These are phyloP conservation scores for Acrobasis suavella DNA, from an alignment of 2,888 invertebrate species.

Conservation along the genomic window DNA sequence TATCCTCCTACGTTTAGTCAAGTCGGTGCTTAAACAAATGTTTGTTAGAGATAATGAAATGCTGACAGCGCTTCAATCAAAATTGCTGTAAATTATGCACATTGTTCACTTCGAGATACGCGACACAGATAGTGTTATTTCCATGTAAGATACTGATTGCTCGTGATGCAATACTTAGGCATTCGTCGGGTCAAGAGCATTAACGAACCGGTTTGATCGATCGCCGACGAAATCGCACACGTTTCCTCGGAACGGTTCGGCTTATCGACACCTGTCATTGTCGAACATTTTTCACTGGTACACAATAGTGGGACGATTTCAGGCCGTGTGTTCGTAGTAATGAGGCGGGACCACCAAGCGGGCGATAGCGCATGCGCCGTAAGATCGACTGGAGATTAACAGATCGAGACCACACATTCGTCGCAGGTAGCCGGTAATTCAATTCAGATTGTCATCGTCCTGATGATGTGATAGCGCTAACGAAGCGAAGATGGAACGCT, in stretches of 20 bases:
- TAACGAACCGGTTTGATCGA: conserved; percentile 65
- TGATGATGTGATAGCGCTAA: conserved; percentile 77
- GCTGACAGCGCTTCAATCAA: conserved; percentile 47
- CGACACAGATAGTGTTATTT: conserved; percentile 34
- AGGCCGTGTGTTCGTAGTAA: conserved; percentile 66
- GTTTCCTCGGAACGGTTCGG: conserved; percentile 31
- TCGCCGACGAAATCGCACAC: conserved; percentile 58
- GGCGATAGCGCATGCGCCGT: conserved; percentile 71
- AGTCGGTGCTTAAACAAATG: conserved; percentile 9
- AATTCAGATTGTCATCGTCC: conserved; percentile 80
- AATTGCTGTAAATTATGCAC: conserved; percentile 50
- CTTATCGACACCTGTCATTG: conserved; percentile 78
- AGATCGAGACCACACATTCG: conserved; percentile 78
- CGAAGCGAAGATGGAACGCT: conserved; percentile 71
- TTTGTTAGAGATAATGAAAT: conserved; percentile 27
- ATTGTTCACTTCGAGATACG: conserved; percentile 39
- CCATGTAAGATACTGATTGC: conserved; percentile 45
- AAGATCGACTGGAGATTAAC: conserved; percentile 75
- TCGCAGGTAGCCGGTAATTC: conserved; percentile 79
- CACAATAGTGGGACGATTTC: conserved; percentile 68
- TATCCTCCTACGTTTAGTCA: conserved; percentile 16
- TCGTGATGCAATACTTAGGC: conserved; percentile 49
- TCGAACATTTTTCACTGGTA: conserved; percentile 74
- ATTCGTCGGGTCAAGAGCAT: conserved; percentile 49
- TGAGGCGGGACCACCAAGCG: conserved; percentile 77